These are phyloP conservation scores for Cephalotes varians DNA, from an alignment of 2,888 invertebrate species.

Conservation along the genomic window DNA sequence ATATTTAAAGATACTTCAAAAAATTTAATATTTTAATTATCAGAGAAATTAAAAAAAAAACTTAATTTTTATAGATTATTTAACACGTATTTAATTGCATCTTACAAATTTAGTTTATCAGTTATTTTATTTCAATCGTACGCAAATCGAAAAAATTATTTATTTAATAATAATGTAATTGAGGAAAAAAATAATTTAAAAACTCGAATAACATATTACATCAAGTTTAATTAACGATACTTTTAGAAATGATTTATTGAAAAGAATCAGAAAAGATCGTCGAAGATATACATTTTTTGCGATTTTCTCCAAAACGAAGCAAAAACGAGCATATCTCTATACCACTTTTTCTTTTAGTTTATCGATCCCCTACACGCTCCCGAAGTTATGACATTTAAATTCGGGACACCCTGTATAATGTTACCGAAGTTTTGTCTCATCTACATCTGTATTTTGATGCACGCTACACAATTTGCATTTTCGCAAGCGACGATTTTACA, in stretches of 20 bases:
- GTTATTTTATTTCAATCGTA: not conserved
- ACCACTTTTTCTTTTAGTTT: too few species aligned
- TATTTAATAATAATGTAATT: not conserved
- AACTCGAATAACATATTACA: not conserved
- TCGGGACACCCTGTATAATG: too few species aligned
- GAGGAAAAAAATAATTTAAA: not conserved
- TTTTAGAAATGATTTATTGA: not conserved
- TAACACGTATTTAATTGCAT: not conserved
- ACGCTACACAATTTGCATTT: constrained; percentile 14
- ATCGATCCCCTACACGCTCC: too few species aligned
- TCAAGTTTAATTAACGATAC: not conserved
- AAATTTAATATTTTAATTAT: not conserved
- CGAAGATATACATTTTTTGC: too few species aligned
- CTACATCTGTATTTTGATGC: not conserved
- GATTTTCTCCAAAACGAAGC: too few species aligned
- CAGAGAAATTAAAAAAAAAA: not conserved
- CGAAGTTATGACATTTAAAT: too few species aligned
- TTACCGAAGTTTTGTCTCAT: constrained; percentile 2
- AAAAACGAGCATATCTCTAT: too few species aligned
- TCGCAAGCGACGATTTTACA: constrained; percentile 30
- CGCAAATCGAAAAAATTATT: not conserved
- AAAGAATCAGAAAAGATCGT: not conserved
- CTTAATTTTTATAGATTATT: not conserved
- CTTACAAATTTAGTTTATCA: not conserved
- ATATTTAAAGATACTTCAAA: not conserved